Conservation (phyloP, 92 coral and sea anemone species). For the Palythoa caribaeorum region DNA sequence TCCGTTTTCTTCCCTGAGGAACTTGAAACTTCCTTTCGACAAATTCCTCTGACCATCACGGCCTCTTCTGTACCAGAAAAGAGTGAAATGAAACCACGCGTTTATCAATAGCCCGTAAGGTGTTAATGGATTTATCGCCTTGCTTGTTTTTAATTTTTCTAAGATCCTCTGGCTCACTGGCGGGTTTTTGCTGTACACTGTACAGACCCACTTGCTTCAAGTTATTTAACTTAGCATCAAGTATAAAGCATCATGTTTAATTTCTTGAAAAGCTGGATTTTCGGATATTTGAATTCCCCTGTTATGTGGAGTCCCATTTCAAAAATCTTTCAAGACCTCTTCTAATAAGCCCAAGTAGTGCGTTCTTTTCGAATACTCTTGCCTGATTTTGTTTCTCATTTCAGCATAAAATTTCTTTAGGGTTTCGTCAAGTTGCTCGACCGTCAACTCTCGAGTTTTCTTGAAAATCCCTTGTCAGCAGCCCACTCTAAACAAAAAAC, state of each 20-base stretch:
- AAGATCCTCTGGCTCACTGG: slow-evolving; percentile 37
- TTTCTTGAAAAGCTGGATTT: slow-evolving; percentile 29
- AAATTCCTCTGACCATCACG: not conserved
- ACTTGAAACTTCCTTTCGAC: not conserved
- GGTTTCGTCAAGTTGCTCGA: no score
- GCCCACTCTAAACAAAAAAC: no score
- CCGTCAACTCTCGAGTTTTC: no score
- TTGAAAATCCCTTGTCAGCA: no score
- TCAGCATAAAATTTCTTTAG: no score
- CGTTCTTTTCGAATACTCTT: no score
- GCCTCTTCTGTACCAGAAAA: slow-evolving; percentile 20
- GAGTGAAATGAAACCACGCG: not conserved
- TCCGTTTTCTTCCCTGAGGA: not conserved
- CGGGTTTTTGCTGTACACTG: slow-evolving; percentile 48
- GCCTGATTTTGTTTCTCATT: no score
- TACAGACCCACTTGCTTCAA: slow-evolving; percentile 36
- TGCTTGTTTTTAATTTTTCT: slow-evolving; percentile 17
- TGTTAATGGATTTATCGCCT: slow-evolving; percentile 9
- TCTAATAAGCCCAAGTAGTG: no score
- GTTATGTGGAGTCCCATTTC: no score
- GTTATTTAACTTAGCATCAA: slow-evolving; percentile 58
- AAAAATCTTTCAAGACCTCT: no score
- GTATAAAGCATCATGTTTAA: slow-evolving; percentile 45
- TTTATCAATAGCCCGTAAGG: not conserved
- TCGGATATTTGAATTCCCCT: slow-evolving; percentile 18